A percentile compares a stretch with the other conserved stretches of the same genome.
phyloP scores from a whole-genome alignment of 2,797 vertebrate species.

The Oryzias dopingdopingensis region DNA sequence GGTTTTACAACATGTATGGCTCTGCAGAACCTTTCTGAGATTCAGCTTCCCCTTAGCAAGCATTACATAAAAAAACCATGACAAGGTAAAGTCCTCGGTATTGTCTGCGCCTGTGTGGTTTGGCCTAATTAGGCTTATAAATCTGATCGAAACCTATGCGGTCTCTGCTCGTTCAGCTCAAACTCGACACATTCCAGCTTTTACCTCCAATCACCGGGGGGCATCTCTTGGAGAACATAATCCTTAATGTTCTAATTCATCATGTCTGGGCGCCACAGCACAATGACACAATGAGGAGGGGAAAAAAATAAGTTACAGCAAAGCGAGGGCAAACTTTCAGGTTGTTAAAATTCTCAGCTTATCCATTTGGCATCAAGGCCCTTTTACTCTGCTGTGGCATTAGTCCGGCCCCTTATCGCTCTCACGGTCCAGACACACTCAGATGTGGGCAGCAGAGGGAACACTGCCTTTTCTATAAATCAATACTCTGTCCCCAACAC shows the following conservation, averaged over 20 bases:
- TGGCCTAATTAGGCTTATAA: constrained; percentile 52
- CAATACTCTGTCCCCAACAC: constrained; percentile 70
- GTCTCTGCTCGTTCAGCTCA: constrained; percentile 27
- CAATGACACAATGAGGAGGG: constrained; percentile 32
- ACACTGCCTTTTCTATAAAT: constrained; percentile 76
- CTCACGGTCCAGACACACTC: constrained; percentile 59
- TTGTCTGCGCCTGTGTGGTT: constrained; percentile 18
- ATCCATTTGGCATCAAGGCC: constrained; percentile 66
- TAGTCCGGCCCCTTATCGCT: constrained; percentile 66
- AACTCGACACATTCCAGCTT: constrained; percentile 43
- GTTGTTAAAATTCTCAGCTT: constrained; percentile 65
- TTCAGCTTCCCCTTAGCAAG: constrained; percentile 20
- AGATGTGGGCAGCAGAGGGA: constrained; percentile 61
- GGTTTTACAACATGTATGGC: constrained; percentile 8
- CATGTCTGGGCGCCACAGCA: constrained; percentile 35
- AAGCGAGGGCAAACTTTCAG: constrained; percentile 54
- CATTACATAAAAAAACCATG: constrained; percentile 31
- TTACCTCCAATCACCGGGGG: constrained; percentile 43
- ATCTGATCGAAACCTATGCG: constrained; percentile 42
- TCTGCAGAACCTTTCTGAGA: constrained; percentile 22
- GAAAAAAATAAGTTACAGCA: constrained; percentile 22
- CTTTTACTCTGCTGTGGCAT: constrained; percentile 65
- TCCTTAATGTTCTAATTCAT: constrained; percentile 55
- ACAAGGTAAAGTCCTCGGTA: constrained; percentile 35
- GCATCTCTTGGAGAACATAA: constrained; percentile 49